phyloP scores from a whole-genome alignment of 35 echinoderm and acorn worm genomes.

The Eucidaris tribuloides region DNA sequence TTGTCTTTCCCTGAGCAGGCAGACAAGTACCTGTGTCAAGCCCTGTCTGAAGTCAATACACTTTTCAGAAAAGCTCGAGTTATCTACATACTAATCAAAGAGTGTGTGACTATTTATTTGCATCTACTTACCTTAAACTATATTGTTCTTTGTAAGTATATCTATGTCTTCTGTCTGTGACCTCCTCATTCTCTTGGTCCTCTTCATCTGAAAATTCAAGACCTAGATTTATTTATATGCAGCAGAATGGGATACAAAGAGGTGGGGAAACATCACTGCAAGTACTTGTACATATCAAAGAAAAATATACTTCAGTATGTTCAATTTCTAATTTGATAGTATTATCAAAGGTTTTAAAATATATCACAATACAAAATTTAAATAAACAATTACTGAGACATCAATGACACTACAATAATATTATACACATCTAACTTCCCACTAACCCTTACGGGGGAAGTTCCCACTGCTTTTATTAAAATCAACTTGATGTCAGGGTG shows the following conservation, averaged over 20 bases:
- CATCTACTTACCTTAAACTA: slow-evolving; percentile 27
- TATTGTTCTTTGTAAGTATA: slow-evolving; percentile 13
- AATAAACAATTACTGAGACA: background rate
- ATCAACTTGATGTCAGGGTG: no score
- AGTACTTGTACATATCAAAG: background rate
- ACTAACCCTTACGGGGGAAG: no score
- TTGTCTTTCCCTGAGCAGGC: no score
- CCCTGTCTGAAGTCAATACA: no score
- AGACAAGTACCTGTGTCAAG: no score
- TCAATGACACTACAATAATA: no score
- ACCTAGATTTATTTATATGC: background rate
- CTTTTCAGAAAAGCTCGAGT: no score
- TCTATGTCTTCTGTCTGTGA: slow-evolving; percentile 16
- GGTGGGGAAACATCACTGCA: background rate
- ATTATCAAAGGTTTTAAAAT: background rate
- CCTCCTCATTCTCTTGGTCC: slow-evolving; percentile 23
- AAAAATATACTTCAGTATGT: background rate
- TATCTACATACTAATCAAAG: no score
- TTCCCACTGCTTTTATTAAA: no score
- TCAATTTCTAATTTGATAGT: background rate
- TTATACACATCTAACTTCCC: no score
- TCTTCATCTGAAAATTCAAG: slow-evolving; percentile 17
- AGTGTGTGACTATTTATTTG: no score
- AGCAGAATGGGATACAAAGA: background rate
- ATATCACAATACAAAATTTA: background rate